phyloP scores from a whole-genome alignment of 2,113 vertebrate species.

The Cololabis saira region DNA sequence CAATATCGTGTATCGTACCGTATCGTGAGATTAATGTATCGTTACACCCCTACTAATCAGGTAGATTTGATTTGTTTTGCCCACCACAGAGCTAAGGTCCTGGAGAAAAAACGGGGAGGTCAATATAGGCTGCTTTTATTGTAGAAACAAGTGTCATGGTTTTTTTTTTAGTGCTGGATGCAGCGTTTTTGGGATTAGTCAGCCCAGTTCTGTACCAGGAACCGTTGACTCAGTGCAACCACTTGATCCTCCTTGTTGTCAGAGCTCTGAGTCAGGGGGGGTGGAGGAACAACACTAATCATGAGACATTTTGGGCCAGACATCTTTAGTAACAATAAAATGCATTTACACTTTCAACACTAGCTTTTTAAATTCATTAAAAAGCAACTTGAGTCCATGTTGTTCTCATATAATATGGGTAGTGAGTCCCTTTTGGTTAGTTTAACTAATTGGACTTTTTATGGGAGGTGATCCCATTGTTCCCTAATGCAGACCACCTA shows the following conservation, averaged over 20 bases:
- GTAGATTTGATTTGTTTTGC: background rate
- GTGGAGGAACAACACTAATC: slow-evolving; percentile 10
- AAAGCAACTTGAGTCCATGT: slow-evolving; percentile 5
- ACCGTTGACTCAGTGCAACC: slow-evolving; percentile 51
- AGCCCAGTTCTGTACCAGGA: slow-evolving; percentile 39
- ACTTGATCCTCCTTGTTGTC: slow-evolving; percentile 11
- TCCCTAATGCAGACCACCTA: slow-evolving; percentile 45
- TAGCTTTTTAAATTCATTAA: slow-evolving; percentile 17
- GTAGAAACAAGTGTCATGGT: slow-evolving; percentile 3
- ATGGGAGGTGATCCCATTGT: slow-evolving; percentile 48
- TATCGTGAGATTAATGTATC: no score
- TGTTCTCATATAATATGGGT: background rate
- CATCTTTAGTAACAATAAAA: slow-evolving; percentile 22
- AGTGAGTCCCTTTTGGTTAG: slow-evolving; percentile 15
- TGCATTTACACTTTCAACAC: background rate
- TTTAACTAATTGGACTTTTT: slow-evolving; percentile 51
- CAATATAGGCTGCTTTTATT: slow-evolving; percentile 21
- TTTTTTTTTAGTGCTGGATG: slow-evolving; percentile 32
- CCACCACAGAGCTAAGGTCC: background rate
- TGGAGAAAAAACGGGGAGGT: slow-evolving; percentile 10
- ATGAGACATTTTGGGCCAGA: slow-evolving; percentile 2
- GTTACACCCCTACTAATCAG: no score
- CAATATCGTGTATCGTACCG: no score
- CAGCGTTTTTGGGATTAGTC: slow-evolving; percentile 25
- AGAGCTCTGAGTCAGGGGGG: slow-evolving; percentile 19